A percentile compares a stretch with the other conserved stretches of the same genome.
phyloP scores from a whole-genome alignment of 2,797 vertebrate species.

The Scolopax rusticola region DNA sequence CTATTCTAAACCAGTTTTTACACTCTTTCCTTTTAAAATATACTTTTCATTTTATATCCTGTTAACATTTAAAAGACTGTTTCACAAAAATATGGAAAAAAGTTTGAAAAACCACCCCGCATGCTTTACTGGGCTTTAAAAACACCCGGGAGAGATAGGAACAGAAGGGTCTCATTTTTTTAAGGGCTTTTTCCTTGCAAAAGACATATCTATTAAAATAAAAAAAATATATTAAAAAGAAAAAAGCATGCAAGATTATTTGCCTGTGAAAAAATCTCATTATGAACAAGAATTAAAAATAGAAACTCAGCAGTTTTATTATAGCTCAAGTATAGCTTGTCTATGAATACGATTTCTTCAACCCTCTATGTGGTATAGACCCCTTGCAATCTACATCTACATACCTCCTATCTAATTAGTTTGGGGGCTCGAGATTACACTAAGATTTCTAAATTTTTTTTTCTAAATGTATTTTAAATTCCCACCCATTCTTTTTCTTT shows the following conservation, averaged over 20 bases:
- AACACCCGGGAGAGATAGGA: neutral
- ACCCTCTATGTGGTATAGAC: neutral
- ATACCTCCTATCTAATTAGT: neutral
- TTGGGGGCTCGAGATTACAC: fast-evolving
- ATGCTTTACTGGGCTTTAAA: neutral
- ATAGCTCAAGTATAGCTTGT: neutral
- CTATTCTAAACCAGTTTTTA: neutral
- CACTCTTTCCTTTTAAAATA: neutral
- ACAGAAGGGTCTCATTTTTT: neutral
- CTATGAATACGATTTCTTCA: neutral
- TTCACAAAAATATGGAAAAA: neutral
- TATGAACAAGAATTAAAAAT: neutral
- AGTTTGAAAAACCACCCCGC: neutral
- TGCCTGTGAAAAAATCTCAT: neutral
- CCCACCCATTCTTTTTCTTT: neutral
- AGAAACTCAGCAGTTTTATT: neutral
- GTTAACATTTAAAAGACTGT: neutral
- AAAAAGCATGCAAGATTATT: neutral
- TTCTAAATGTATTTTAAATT: neutral
- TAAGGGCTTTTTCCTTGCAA: neutral
- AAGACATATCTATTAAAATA: neutral
- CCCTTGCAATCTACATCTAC: neutral
- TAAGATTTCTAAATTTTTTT: neutral
- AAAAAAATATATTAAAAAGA: neutral
- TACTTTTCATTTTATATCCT: neutral